A percentile compares a stretch with the other conserved stretches of the same genome.
These are phyloP conservation scores for Galerucella pusilla DNA, from an alignment of 2,888 invertebrate species.

Conservation along the genomic window DNA sequence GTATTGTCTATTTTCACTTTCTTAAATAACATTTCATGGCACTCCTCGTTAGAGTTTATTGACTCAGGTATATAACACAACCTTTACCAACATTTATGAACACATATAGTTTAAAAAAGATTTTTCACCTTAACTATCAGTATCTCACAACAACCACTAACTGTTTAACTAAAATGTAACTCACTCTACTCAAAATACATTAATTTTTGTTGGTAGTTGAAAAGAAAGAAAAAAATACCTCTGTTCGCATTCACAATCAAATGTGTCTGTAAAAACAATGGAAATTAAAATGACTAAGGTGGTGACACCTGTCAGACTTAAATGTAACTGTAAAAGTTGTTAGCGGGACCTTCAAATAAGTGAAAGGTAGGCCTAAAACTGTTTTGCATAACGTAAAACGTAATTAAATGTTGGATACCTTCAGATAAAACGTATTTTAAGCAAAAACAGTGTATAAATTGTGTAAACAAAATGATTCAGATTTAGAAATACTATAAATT, in stretches of 20 bases:
- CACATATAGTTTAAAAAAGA: constrained; percentile 18
- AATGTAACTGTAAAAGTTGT: constrained; percentile 31
- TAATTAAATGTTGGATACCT: background rate
- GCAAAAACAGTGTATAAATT: background rate
- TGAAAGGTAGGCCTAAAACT: constrained; percentile 10
- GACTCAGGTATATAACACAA: constrained; percentile 59
- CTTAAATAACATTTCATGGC: constrained; percentile 60
- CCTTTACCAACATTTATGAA: constrained; percentile 28
- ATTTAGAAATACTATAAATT: background rate
- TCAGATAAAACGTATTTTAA: background rate
- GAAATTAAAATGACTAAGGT: constrained; percentile 54
- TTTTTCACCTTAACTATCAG: constrained; percentile 3
- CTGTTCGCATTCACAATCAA: constrained; percentile 48
- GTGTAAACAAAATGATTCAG: background rate
- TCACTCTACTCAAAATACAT: constrained; percentile 17
- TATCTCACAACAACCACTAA: constrained; percentile 4
- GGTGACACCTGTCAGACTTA: constrained; percentile 50
- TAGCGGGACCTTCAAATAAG: constrained; percentile 42
- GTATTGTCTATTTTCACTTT: constrained; percentile 64
- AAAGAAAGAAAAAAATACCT: constrained; percentile 53
- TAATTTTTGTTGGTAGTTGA: constrained; percentile 36
- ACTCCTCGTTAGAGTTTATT: constrained; percentile 65
- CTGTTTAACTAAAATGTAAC: background rate
- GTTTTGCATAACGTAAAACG: background rate
- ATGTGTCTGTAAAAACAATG: constrained; percentile 59